These are phyloP conservation scores for Andrena fulva DNA, from an alignment of 2,888 invertebrate species.

Conservation along the genomic window DNA sequence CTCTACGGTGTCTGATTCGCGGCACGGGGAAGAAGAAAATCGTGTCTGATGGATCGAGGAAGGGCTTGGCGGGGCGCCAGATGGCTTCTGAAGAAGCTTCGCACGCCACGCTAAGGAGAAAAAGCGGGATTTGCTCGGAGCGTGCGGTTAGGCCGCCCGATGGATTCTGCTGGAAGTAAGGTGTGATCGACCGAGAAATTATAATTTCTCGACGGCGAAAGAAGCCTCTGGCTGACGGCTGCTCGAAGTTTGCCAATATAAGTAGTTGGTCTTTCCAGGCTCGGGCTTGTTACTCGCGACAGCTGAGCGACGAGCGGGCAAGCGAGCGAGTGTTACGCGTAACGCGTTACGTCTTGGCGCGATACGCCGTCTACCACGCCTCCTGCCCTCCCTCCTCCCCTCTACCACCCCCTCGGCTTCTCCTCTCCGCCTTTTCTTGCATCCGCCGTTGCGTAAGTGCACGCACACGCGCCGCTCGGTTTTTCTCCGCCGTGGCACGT, in stretches of 20 bases:
- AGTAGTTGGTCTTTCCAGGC: too few species aligned
- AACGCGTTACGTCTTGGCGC: constrained; percentile 60
- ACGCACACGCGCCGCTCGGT: constrained; percentile 32
- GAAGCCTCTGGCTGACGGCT: too few species aligned
- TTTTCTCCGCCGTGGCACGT: constrained; percentile 46
- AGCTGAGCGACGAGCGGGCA: constrained; percentile 28
- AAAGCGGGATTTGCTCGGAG: too few species aligned
- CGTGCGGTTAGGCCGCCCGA: background rate
- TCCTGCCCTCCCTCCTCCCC: constrained; percentile 5
- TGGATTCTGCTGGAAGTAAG: constrained; percentile 27
- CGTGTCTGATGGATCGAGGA: too few species aligned
- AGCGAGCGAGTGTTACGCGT: constrained; percentile 43
- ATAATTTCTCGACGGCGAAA: background rate
- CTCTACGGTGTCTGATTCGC: too few species aligned
- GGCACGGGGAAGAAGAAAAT: too few species aligned
- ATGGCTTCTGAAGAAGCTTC: too few species aligned
- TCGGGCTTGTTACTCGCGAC: background rate
- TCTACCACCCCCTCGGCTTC: background rate
- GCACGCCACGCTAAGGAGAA: too few species aligned
- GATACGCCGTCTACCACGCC: constrained; percentile 49
- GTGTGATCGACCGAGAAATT: background rate
- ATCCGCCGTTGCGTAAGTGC: constrained; percentile 52
- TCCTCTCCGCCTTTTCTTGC: constrained; percentile 35
- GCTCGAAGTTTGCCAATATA: too few species aligned
- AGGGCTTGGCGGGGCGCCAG: too few species aligned